Percentiles rank a stretch among this genome's conserved stretches.
Conservation (phyloP, 2,113 vertebrate genomes). For the Uropsilus gracilis region DNA sequence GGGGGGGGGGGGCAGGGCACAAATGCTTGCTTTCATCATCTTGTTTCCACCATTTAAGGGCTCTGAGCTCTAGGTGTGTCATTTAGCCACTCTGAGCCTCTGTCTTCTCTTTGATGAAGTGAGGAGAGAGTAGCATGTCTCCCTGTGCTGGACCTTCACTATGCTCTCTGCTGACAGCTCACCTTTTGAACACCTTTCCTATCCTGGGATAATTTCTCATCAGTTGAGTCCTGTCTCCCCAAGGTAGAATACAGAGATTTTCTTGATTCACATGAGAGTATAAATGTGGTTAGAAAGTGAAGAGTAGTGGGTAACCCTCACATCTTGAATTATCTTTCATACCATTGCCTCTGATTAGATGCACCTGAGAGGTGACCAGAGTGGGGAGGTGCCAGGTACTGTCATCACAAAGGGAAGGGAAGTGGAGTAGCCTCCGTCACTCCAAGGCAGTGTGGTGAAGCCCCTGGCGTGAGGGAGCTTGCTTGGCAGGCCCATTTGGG, state of each 20-base stretch:
- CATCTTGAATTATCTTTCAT: not conserved
- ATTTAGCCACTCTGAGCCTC: not conserved
- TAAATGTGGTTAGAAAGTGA: not conserved
- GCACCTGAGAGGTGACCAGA: not conserved
- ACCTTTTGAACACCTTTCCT: not conserved
- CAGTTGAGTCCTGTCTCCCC: not conserved
- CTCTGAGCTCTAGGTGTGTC: not conserved
- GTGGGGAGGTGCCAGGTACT: not conserved
- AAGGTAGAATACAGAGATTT: not conserved
- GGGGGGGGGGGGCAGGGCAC: not conserved
- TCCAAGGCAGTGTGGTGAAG: not conserved
- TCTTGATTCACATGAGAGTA: not conserved
- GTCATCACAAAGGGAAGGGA: not conserved
- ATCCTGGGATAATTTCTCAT: not conserved
- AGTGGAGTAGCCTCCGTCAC: not conserved
- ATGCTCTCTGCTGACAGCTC: not conserved
- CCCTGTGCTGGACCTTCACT: not conserved
- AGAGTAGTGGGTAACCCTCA: not conserved
- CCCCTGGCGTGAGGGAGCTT: not conserved
- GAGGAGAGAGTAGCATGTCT: not conserved
- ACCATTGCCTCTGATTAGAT: not conserved
- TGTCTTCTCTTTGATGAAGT: not conserved
- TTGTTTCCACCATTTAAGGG: not conserved
- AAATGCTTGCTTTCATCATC: not conserved
- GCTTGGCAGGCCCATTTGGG: not conserved